These are phyloP conservation scores for Smutsia gigantea DNA, from an alignment of 2,797 vertebrate genomes.

Conservation along the genomic window DNA sequence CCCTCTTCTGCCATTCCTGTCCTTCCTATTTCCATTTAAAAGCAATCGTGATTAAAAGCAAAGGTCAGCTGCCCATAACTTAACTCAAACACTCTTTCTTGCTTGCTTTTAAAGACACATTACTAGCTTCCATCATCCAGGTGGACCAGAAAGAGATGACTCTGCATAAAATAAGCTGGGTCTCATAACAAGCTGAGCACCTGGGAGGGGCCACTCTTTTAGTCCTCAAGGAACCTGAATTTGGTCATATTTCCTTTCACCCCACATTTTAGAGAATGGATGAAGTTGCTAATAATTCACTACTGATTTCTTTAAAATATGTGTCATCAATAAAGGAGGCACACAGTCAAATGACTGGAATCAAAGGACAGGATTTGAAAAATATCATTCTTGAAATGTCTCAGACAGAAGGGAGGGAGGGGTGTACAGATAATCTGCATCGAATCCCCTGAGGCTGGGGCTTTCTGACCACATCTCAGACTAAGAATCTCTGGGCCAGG, in stretches of 20 bases:
- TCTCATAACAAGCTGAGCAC: neutral
- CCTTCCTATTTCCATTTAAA: conserved; percentile 55
- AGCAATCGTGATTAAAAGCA: conserved; percentile 53
- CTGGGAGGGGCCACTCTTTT: neutral
- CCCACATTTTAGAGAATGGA: neutral
- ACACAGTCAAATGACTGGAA: neutral
- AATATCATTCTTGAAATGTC: neutral
- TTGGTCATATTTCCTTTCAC: conserved; percentile 10
- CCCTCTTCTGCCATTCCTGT: neutral
- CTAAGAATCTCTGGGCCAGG: neutral
- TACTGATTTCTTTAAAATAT: conserved; percentile 18
- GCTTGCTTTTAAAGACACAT: conserved; percentile 43
- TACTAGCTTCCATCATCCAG: conserved; percentile 31
- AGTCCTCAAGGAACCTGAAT: neutral
- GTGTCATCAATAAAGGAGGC: neutral
- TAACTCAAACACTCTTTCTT: conserved; percentile 47
- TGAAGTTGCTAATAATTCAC: conserved; percentile 32
- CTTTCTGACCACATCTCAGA: neutral
- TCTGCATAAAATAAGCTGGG: neutral
- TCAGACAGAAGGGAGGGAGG: neutral
- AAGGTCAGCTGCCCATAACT: conserved; percentile 62
- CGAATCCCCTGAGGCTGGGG: neutral
- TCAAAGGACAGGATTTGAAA: neutral
- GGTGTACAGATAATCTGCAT: neutral
- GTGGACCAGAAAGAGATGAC: neutral